Evolutionary conservation across 2,888 invertebrate genomes (phyloP).

Genomic region (Parascotia fuliginaria): DNA sequence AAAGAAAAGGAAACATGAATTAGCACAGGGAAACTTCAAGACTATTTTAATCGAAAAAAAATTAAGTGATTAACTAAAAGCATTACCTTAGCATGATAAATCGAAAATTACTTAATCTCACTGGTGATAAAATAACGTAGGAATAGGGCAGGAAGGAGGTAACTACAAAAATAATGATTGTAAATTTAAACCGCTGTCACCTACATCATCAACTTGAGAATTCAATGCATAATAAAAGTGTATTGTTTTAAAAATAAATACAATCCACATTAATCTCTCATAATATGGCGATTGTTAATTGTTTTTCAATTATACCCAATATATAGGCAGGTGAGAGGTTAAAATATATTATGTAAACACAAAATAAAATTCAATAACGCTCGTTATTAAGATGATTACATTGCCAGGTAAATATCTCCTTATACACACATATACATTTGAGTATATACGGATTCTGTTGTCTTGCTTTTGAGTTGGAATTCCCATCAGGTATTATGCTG

Average conservation of each 20-base stretch:
- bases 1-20: too few species aligned
- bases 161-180: too few species aligned
- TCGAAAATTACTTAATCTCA: too few species aligned
- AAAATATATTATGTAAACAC: neutral
- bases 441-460: slow-evolving; percentile 31
- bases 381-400: slow-evolving; percentile 4
- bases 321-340: neutral
- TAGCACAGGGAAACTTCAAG: too few species aligned
- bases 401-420: slow-evolving; percentile 15
- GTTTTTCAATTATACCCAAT: neutral
- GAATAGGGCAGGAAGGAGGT: too few species aligned
- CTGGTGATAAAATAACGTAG: too few species aligned
- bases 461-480: slow-evolving; percentile 33
- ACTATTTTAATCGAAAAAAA: too few species aligned
- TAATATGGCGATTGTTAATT: neutral
- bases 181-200: neutral
- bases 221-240: neutral
- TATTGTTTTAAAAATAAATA: neutral
- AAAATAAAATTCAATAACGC: neutral
- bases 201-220: neutral
- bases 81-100: too few species aligned
- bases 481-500: slow-evolving; percentile 30
- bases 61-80: too few species aligned
- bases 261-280: neutral
- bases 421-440: too few species aligned